Evolutionary conservation across 1,140 invertebrate genomes (phyloP), one percentile per base, ranked within the genome.

Genomic region (Cyphomyrmex costatus): DNA sequence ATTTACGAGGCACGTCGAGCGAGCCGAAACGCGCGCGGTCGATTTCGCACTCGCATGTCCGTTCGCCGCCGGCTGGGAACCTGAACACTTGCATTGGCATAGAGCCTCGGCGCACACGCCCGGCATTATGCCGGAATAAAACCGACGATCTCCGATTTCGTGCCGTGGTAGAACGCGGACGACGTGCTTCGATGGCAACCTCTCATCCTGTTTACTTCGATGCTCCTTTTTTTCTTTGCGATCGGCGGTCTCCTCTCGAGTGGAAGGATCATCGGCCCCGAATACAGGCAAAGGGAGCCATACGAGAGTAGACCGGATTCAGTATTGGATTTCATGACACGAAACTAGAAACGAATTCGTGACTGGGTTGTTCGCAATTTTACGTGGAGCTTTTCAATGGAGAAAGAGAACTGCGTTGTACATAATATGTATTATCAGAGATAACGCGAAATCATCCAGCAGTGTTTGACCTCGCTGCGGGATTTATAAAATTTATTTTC

Each of bases 401-500:
- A n/a, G 56, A 68, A n/a, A 24, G 24, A 49, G 6, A 19, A 49
- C 46, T 33, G 79, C n/a, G n/a, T 30, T 33, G 36, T 49, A 68
- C 3, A 30, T 73, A 82, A 73, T 74, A 61, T 27, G 27, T 58
- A 63, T 68, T 83, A n/a, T 70, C 8, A 14, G 14, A 73, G 36
- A 74, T 83, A 60, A 83, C 68, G 79, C 14, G 27, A 73, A 74
- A 61, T 61, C 4, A n/a, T 49, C 19, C 53, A 24, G 42, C 49
- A 76, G 87, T 86, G 91, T 91, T 90, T 89, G 89, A 87, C 24
- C 51, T 70, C 66, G 46, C 60, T 53, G 68, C n/a, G 84, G 71
- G 49, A 2, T 49, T 89, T 88, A 83, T 71, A 74, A 88, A 91
- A 92, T 92, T 92, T 92, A 92, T 92, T 82, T 80, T 56, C 79